Base-by-base conservation (phyloP, 2,797 vertebrate species). In the Xiphorhynchus erythropygius region DNA sequence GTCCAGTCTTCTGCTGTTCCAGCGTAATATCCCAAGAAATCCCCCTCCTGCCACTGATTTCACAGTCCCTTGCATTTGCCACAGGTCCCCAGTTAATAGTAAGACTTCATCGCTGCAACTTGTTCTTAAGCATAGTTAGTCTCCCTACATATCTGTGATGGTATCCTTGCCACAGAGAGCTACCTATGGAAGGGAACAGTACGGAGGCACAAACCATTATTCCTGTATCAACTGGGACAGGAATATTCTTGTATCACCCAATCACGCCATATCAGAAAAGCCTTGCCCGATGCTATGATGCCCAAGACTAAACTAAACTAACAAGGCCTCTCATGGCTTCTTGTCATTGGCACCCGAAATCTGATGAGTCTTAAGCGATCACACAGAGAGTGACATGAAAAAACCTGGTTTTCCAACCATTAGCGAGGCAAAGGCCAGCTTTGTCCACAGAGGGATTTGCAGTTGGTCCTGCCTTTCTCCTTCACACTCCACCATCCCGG, bases 181-280 rank as follows among this genome's bases (percentile, higher is more conserved):
- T 52, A 0, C 1, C 0, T 24, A 7, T 37, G 3, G 0, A 50
- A 57, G 30, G 47, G 32, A 25, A 2, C 11, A 28, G 19, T 28
- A 14, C 18, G 70, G 39, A 62, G n/a, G 55, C 55, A 75, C 46
- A 50, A 67, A 19, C 13, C 0, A 0, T 67, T 52, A 44, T 24
- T 70, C 22, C 55, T 46, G 12, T 33, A 33, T 33, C 32, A 46
- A 11, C 42, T n/a, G 32, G 44, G 46, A 32, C 4, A 3, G 41
- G 41, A 75, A 21, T n/a, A n/a, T 69, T 69, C 70, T 47, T 47
- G 10, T 4, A 10, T 53, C 37, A 56, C 35, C 11, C 32, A 80
- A 7, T 39, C 55, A 69, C 57, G 74, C 35, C 78, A 19, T 55
- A 42, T 64, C 33, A 59, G 56, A 65, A 77, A 41, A 88, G 57